These are phyloP conservation scores for Dendrolimus kikuchii DNA, from an alignment of 1,140 invertebrate species.

Conservation along the genomic window DNA sequence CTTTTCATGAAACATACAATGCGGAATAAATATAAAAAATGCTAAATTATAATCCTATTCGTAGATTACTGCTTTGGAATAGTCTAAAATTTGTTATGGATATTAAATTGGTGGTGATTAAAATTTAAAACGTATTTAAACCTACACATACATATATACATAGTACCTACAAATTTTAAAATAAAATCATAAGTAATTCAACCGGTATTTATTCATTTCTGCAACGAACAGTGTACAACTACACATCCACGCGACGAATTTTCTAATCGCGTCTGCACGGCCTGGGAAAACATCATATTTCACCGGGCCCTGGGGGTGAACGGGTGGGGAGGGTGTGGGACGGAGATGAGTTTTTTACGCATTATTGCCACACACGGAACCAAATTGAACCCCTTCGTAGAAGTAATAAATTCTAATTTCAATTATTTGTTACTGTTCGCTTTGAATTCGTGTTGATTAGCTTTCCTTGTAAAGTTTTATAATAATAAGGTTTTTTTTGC, in stretches of 20 bases:
- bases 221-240: not conserved
- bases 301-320: constrained; percentile 28
- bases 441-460: constrained; percentile 5
- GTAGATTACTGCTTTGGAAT: no score
- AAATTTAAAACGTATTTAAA: not conserved
- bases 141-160: no score
- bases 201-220: constrained; percentile 2
- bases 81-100: no score
- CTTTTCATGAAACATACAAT: not conserved
- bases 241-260: constrained; percentile 43
- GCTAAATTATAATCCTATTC: no score
- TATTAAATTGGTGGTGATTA: no score
- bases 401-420: constrained; percentile 57
- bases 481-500: no score
- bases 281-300: constrained; percentile 70
- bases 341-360: constrained; percentile 68
- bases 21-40: no score
- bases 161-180: not conserved
- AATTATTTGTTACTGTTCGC: constrained; percentile 34
- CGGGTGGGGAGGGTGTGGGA: constrained; percentile 22
- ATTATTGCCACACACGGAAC: constrained; percentile 58
- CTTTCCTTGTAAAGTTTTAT: not conserved
- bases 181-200: constrained; percentile 1
- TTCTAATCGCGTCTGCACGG: constrained; percentile 65
- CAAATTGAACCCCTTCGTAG: constrained; percentile 35